These are phyloP conservation scores for Trogon melanurus DNA, from an alignment of 2,113 vertebrate genomes.

Conservation along the genomic window DNA sequence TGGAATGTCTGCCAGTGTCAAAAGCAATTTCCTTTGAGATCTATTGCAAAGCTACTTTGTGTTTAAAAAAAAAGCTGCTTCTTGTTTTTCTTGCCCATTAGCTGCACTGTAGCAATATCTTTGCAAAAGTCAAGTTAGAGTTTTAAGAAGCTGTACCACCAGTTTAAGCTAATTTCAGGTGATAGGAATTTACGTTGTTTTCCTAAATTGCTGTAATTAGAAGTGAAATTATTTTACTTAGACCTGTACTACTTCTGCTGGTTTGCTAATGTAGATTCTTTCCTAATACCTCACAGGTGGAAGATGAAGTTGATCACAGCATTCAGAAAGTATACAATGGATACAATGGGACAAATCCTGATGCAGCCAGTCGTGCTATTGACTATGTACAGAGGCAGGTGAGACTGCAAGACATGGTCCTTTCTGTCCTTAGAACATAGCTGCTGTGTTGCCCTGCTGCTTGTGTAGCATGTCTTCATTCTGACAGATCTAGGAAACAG, in stretches of 20 bases:
- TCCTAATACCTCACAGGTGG: conserved; percentile 78
- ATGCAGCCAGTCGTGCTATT: conserved; percentile 95
- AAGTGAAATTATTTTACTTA: not conserved
- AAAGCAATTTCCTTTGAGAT: not conserved
- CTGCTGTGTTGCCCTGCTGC: not conserved
- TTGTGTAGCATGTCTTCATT: not conserved
- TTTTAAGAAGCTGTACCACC: not conserved
- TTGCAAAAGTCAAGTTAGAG: not conserved
- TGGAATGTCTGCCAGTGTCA: not conserved
- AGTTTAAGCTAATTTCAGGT: not conserved
- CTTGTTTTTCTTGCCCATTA: not conserved
- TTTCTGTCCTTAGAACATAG: not conserved
- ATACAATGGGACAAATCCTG: conserved; percentile 92
- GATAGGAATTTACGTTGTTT: not conserved
- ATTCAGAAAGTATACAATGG: conserved; percentile 93
- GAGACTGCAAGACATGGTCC: not conserved
- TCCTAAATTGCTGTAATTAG: not conserved
- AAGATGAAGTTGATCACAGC: conserved; percentile 92
- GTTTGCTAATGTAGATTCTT: conserved; percentile 23
- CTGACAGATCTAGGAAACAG: not conserved
- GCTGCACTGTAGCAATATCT: not conserved
- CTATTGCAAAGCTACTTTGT: not conserved
- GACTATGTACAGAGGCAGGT: conserved; percentile 98
- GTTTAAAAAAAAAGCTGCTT: not conserved
- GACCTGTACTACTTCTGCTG: not conserved